Base-by-base conservation (phyloP, 2,113 vertebrate species). In the Oncorhynchus gorbuscha region DNA sequence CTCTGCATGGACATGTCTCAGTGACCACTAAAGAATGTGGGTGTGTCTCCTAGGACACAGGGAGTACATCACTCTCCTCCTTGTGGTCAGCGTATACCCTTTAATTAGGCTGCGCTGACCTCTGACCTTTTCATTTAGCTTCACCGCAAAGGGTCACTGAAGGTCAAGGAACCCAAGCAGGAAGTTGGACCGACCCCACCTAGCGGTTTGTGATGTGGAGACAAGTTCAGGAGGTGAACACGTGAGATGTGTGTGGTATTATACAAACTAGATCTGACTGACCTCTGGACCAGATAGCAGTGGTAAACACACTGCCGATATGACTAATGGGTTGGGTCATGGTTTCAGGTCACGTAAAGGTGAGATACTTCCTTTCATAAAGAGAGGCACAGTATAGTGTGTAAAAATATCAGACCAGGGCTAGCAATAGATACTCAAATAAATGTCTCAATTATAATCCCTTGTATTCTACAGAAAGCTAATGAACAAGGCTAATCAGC, bases 71-170 rank as follows among this genome's bases (percentile, higher is more conserved):
- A 90, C 85, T 90, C 80, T 79, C 74, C 81, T 81, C 72, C 76
- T 74, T 7, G 65, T 71, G 73, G 81, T 80, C 81, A 84, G 76
- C 66, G 77, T 76, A 76, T 28, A 84, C 88, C 87, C 86, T 93
- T 85, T 91, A 90, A 94, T 92, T 92, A 91, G 76, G 78, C 81
- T 68, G 72, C 70, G 71, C 76, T 86, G 85, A 92, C 87, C 79
- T 84, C 2, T 86, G 85, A 89, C 84, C 89, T 86, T 71, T 83
- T 70, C 75, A 81, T 59, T 85, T 73, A 76, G 81, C 85, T 76
- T 76, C 79, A 76, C 75, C 59, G 18, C 55, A 48, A 76, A 78
- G 76, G 78, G 71, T 72, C 73, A 77, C 26, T 73, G 49, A 71
- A 78, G 80, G 64, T 85, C 74, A 84, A 49, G 65, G 45, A 79